Evolutionary conservation across 2,888 invertebrate species (phyloP), one percentile per base, ranked within the genome.

Genomic region (Andrena haemorrhoa): DNA sequence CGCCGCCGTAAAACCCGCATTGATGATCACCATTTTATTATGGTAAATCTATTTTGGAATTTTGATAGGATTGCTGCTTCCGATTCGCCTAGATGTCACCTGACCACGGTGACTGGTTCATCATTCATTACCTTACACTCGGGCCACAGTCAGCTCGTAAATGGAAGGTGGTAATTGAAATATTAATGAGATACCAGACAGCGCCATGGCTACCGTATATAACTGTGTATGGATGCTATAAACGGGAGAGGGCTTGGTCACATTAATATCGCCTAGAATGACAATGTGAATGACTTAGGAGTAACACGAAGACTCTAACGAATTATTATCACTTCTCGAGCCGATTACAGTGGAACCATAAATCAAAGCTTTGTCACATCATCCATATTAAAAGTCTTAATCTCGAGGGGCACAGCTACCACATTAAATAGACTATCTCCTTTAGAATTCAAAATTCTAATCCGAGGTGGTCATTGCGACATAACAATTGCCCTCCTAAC

Each of bases 141-240:
- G 20, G 35, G 61, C 23, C 33, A 66, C 51, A 26, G 33, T 58
- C 60, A 35, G 79, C 79, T 86, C 84, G 77, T 84, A 86, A 86
- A 88, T 60, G 80, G 73, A 31, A 70, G 76, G 61, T 63, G 26
- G 80, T 88, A 88, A 88, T 88, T 88, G 86, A 88, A 88, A 88
- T 88, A 86, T 86, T 88, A 86, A 88, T 88, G 81, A 88, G 86
- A 85, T 76, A 77, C 72, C 31, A 29, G 51, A n/a, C 69, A 81
- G 74, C 49, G 74, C 70, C 70, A 80, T 75, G 82, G 81, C 72
- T 31, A 26, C 10, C 56, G 33, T 26, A 23, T 23, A n/a, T 35
- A 35, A 66, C 20, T 74, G 51, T 70, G 60, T 72, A 77, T 68
- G 70, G 51, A 68, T 58, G 75, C 61, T 78, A 70, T 78, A 84